Percentiles rank a stretch among this genome's conserved stretches.
These are phyloP conservation scores for Sacculina carcini DNA, from an alignment of 2,888 invertebrate genomes.

Conservation along the genomic window DNA sequence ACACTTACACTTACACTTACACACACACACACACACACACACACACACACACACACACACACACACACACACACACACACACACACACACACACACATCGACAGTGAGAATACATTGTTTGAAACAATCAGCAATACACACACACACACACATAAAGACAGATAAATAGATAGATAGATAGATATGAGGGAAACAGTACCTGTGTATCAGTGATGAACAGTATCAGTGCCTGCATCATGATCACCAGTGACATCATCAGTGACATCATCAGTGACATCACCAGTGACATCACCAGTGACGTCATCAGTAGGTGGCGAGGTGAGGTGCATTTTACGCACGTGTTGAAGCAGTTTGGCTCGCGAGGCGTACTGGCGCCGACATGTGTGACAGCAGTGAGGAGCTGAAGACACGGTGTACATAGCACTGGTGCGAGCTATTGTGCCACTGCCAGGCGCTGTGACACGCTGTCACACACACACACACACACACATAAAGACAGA, in stretches of 20 bases:
- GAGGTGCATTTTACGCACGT: constrained; percentile 24
- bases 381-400: constrained; percentile 42
- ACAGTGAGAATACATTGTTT: not conserved
- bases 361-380: constrained; percentile 72
- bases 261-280: too few species aligned
- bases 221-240: not conserved
- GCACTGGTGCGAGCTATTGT: too few species aligned
- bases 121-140: not conserved
- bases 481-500: too few species aligned
- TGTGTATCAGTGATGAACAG: not conserved
- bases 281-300: too few species aligned
- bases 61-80: not conserved
- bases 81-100: too few species aligned
- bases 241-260: too few species aligned
- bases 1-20: not conserved
- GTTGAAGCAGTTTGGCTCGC: constrained; percentile 31
- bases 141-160: not conserved
- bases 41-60: not conserved
- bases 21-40: not conserved
- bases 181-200: not conserved
- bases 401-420: too few species aligned
- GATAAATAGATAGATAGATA: too few species aligned
- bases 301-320: too few species aligned
- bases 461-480: too few species aligned
- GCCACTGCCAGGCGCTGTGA: too few species aligned